Percentiles rank a stretch among this genome's conserved stretches.
phyloP scores from a whole-genome alignment of 2,113 vertebrate genomes.

The Callipepla californica region DNA sequence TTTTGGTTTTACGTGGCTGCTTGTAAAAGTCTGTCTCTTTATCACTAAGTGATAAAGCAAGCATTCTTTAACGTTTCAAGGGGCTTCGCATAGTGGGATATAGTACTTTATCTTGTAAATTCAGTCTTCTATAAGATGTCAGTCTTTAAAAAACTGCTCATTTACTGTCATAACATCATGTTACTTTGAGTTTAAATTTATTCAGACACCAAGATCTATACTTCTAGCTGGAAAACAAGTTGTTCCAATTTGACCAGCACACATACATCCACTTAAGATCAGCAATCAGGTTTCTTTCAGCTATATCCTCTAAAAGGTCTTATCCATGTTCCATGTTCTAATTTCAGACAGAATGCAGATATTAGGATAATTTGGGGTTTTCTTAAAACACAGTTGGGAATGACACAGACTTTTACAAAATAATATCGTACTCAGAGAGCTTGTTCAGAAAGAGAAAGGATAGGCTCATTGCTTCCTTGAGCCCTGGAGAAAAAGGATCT shows the following conservation, averaged over 20 bases:
- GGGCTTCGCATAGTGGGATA: neutral
- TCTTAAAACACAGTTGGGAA: neutral
- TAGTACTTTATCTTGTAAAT: neutral
- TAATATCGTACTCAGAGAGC: neutral
- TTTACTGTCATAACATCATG: neutral
- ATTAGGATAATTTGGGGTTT: neutral
- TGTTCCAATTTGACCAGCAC: neutral
- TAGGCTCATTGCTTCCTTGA: neutral
- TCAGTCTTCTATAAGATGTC: neutral
- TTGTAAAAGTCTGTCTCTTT: neutral
- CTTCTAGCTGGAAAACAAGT: neutral
- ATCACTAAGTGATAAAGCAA: neutral
- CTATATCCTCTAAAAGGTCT: neutral
- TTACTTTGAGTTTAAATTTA: neutral
- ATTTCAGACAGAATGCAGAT: neutral
- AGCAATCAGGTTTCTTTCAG: neutral
- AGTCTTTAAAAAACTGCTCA: neutral
- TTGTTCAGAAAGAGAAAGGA: neutral
- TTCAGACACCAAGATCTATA: neutral
- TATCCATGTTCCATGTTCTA: neutral
- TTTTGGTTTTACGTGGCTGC: neutral
- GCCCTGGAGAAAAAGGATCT: neutral
- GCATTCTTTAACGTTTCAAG: neutral
- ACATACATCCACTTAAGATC: neutral
- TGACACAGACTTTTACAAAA: neutral